Base-by-base conservation (phyloP, 2,888 invertebrate species). In the Cosmia trapezina region DNA sequence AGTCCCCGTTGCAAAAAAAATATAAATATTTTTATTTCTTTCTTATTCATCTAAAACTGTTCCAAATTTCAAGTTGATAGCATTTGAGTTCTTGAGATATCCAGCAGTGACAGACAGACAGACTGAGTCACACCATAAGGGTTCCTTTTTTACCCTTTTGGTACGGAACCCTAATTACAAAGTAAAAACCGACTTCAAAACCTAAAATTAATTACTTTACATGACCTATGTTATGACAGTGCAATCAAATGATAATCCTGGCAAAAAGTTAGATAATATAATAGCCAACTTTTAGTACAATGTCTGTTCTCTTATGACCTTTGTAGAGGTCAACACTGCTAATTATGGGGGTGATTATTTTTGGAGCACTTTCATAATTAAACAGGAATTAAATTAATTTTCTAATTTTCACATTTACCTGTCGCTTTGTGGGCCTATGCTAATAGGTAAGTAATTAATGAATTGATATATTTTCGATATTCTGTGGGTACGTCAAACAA, bases 351-450 rank as follows among this genome's bases (percentile, higher is more conserved):
- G 33, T 47, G 37, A 70, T 59, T 77, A 62, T 53, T 64, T 60
- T 60, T n/a, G 17, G 11, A 62, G 49, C 54, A 54, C 41, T 54
- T 54, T 51, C 43, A 63, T 70, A 45, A 78, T 60, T 51, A 47
- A 60, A 14, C 12, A 47, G 64, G 53, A 53, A 53, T 5, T 49
- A 8, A 63, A 61, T 33, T 19, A 9, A 1, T n/a, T 61, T 28
- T 22, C 3, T 14, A 47, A 14, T 53, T 41, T 51, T 37, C 19
- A 4, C 5, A 12, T 43, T 43, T 19, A 11, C 5, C 12, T 70
- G n/a, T 28, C 7, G 3, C 11, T 45, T 59, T 71, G 14, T 45
- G 19, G 12, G 5, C 22, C 12, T 28, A 14, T 1, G 12, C 3
- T 3, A 51, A 45, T 57, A 45, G 14, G 6, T 11, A 28, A 4